phyloP scores from a whole-genome alignment of 2,797 vertebrate genomes.

The Helicolenus hilgendorfi region DNA sequence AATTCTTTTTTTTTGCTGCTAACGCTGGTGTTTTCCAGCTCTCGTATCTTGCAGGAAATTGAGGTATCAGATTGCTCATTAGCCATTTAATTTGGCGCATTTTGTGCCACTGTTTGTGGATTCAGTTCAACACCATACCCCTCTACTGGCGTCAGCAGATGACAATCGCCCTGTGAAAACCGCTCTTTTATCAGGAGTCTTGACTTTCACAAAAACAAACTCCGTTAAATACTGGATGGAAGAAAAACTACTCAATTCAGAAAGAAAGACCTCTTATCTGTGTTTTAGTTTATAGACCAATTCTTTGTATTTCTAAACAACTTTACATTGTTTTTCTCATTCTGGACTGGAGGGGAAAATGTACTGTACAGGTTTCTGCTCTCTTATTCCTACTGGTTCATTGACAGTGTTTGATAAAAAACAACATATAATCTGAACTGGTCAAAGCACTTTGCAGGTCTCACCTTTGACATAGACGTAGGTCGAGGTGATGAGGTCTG shows the following conservation, averaged over 20 bases:
- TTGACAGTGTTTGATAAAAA: background rate
- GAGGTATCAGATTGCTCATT: conserved; percentile 33
- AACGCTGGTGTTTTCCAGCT: conserved; percentile 25
- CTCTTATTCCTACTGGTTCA: background rate
- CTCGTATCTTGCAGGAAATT: conserved; percentile 29
- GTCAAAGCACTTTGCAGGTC: conserved; percentile 17
- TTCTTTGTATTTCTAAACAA: conserved; percentile 30
- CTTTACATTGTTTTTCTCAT: conserved; percentile 24
- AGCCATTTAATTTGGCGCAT: conserved; percentile 6
- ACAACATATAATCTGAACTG: background rate
- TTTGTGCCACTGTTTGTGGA: conserved; percentile 32
- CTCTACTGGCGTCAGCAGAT: conserved; percentile 44
- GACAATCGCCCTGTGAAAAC: conserved; percentile 42
- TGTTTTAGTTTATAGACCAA: conserved; percentile 17
- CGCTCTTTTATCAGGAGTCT: conserved; percentile 15
- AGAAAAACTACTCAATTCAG: conserved; percentile 33
- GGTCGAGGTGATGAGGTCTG: conserved; percentile 64
- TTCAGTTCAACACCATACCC: conserved; percentile 19
- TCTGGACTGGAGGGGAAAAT: background rate
- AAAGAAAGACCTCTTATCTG: conserved; percentile 50
- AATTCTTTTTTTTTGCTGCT: background rate
- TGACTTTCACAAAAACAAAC: conserved; percentile 34
- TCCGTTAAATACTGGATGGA: background rate
- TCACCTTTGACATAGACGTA: conserved; percentile 94
- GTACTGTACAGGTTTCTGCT: background rate